Evolutionary conservation across 2,113 vertebrate genomes (phyloP).

Genomic region (Pholis gunnellus): DNA sequence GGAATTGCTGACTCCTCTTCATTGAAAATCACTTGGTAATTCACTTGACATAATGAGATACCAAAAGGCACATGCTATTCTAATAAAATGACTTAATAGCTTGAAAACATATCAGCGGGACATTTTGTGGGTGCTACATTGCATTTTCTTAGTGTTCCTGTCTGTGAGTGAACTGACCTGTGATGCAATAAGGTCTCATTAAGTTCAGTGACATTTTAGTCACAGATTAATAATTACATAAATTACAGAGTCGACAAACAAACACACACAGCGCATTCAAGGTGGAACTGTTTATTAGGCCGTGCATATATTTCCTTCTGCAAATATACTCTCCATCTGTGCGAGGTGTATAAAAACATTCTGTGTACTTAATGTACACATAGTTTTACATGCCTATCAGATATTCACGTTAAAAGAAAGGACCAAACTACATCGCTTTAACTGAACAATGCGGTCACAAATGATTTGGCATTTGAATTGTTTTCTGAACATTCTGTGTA

Average conservation of each 20-base stretch:
- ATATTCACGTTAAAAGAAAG: background rate
- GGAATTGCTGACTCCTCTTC: constrained; percentile 71
- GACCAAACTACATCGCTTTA: background rate
- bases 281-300: background rate
- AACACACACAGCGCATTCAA: background rate
- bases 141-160: constrained; percentile 36
- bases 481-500: constrained; percentile 73
- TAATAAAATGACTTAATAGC: constrained; percentile 64
- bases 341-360: background rate
- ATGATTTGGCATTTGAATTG: constrained; percentile 45
- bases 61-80: constrained; percentile 66
- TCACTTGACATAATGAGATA: constrained; percentile 70
- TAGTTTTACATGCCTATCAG: background rate
- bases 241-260: constrained; percentile 17
- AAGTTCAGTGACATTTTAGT: constrained; percentile 50
- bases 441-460: background rate
- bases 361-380: background rate
- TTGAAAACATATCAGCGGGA: constrained; percentile 53
- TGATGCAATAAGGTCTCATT: constrained; percentile 44
- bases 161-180: constrained; percentile 21
- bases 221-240: background rate
- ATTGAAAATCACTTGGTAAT: constrained; percentile 74
- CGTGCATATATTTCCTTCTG: background rate
- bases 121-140: constrained; percentile 36
- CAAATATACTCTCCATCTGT: background rate